phyloP scores from a whole-genome alignment of 2,888 invertebrate species.

The Eumerus sabulonum region DNA sequence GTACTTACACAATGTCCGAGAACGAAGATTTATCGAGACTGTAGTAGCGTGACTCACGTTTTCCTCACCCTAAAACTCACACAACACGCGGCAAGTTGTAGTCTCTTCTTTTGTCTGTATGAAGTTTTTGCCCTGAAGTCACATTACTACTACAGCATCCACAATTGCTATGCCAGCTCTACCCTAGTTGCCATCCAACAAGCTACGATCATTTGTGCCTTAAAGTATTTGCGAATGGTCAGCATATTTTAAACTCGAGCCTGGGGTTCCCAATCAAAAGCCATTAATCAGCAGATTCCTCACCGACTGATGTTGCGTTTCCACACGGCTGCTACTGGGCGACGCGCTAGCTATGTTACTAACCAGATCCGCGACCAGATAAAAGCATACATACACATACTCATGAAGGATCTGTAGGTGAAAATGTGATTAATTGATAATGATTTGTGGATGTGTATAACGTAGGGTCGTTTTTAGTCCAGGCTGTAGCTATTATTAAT shows the following conservation, averaged over 20 bases:
- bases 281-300: conserved; percentile 67
- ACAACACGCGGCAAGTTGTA: no score
- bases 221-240: conserved; percentile 61
- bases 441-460: conserved; percentile 43
- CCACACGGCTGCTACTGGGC: conserved; percentile 50
- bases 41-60: conserved; percentile 61
- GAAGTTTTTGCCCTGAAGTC: conserved; percentile 5
- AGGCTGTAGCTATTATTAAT: conserved; percentile 53
- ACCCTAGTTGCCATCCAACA: conserved; percentile 14
- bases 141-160: conserved; percentile 3
- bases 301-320: conserved; percentile 48
- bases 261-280: conserved; percentile 58
- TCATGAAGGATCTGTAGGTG: conserved; percentile 56
- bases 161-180: no score
- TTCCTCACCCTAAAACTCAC: conserved; percentile 39
- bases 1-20: conserved; percentile 30
- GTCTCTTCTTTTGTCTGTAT: background rate
- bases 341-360: conserved; percentile 52
- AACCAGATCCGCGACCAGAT: conserved; percentile 36
- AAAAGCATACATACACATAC: conserved; percentile 31
- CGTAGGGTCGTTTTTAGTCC: conserved; percentile 45
- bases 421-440: conserved; percentile 68
- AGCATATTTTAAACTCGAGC: conserved; percentile 31
- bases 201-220: conserved; percentile 61
- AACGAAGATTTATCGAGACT: conserved; percentile 60